phyloP scores from a whole-genome alignment of 2,113 vertebrate species.

The Chamaea fasciata region DNA sequence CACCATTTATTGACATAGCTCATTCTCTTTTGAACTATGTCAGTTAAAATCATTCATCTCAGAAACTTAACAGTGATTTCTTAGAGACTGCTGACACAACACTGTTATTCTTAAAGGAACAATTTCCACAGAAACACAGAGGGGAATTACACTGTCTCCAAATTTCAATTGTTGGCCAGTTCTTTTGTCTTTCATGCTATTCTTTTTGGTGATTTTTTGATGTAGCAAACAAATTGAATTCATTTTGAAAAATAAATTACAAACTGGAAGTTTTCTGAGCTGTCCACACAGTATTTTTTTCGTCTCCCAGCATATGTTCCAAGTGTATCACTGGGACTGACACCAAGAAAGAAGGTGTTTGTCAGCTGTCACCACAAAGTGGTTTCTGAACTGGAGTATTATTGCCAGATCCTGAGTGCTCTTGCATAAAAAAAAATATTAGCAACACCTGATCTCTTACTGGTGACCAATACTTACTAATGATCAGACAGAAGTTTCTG shows the following conservation, averaged over 20 bases:
- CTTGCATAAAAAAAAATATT: neutral
- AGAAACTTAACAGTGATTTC: neutral
- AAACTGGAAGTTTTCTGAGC: neutral
- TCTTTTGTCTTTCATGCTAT: slow-evolving; percentile 15
- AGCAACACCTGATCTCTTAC: neutral
- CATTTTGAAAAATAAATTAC: slow-evolving; percentile 32
- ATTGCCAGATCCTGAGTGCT: neutral
- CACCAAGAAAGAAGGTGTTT: neutral
- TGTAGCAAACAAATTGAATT: slow-evolving; percentile 31
- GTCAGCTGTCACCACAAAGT: neutral
- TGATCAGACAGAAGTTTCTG: neutral
- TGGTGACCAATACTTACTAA: neutral
- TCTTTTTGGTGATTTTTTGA: slow-evolving; percentile 23
- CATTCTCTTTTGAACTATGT: neutral
- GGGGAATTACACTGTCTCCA: neutral
- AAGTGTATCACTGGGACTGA: neutral
- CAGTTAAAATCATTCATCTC: neutral
- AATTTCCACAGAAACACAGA: neutral
- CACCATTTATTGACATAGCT: neutral
- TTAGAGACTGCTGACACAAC: neutral
- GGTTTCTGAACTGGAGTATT: neutral
- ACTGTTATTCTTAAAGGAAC: neutral
- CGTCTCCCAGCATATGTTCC: neutral
- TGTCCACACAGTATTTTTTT: neutral
- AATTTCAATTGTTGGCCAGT: neutral